phyloP scores from a whole-genome alignment of 2,888 invertebrate species.

The Drosophila paranaensis region DNA sequence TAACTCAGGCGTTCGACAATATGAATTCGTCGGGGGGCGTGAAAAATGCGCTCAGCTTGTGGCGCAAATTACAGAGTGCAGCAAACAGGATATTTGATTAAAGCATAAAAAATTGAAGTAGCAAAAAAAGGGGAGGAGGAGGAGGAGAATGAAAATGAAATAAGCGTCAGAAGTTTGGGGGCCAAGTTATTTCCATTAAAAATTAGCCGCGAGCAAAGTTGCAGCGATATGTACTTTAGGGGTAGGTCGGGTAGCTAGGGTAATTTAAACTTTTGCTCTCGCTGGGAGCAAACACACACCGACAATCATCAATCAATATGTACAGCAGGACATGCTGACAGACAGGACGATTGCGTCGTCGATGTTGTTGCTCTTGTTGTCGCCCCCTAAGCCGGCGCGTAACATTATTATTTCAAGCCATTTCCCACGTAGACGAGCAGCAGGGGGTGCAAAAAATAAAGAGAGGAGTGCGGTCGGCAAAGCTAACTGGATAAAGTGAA shows the following conservation, averaged over 20 bases:
- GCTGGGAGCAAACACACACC: constrained; percentile 30
- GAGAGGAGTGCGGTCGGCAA: constrained; percentile 3
- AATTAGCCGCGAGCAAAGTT: constrained; percentile 63
- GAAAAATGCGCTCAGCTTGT: constrained; percentile 43
- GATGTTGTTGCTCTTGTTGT: constrained; percentile 26
- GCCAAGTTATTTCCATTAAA: constrained; percentile 72
- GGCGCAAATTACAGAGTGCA: constrained; percentile 53
- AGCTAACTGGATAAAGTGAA: constrained; percentile 50
- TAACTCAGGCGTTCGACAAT: constrained; percentile 6
- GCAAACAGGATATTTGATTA: constrained; percentile 58
- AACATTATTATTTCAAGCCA: constrained; percentile 78
- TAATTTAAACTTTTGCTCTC: constrained; percentile 71
- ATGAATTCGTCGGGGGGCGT: constrained; percentile 19
- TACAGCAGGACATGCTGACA: constrained; percentile 50
- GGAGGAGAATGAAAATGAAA: not conserved
- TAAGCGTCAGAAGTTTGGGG: constrained; percentile 34
- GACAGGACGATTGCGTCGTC: constrained; percentile 33
- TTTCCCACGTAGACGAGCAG: constrained; percentile 64
- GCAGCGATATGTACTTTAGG: constrained; percentile 16
- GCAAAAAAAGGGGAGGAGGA: not conserved
- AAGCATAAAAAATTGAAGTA: constrained; percentile 59
- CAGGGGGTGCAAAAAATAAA: not conserved
- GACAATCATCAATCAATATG: constrained; percentile 76
- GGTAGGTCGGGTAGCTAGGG: constrained; percentile 33
- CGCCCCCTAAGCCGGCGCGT: constrained; percentile 41